These are phyloP conservation scores for Araneus ventricosus DNA, from an alignment of 1,140 invertebrate genomes.

Conservation along the genomic window DNA sequence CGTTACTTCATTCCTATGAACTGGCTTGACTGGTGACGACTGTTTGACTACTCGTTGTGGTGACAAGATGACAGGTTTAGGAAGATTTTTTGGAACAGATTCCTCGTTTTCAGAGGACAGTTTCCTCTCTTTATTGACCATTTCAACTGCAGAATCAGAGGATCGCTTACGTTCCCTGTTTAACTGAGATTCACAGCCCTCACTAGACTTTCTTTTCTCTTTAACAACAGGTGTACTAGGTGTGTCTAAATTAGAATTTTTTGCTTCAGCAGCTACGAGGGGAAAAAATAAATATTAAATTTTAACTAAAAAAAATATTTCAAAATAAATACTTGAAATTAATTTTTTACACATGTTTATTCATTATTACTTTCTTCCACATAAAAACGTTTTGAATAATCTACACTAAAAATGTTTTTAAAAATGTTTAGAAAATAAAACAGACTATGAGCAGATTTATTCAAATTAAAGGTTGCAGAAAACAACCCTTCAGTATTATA, in stretches of 20 bases:
- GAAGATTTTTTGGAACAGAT: slow-evolving; percentile 57
- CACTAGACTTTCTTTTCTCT: slow-evolving; percentile 33
- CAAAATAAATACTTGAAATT: no score
- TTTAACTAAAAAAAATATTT: background rate
- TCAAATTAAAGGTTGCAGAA: no score
- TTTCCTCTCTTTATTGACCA: slow-evolving; percentile 44
- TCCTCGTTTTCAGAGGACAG: slow-evolving; percentile 48
- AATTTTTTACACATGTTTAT: no score
- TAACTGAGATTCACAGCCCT: background rate
- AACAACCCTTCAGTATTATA: no score
- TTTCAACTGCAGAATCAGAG: slow-evolving; percentile 13
- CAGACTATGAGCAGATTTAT: no score
- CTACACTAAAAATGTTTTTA: no score
- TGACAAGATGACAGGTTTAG: slow-evolving; percentile 65
- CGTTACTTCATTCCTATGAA: background rate
- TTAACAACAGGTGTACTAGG: background rate
- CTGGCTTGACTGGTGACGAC: background rate
- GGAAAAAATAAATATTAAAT: background rate
- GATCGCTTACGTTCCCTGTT: slow-evolving; percentile 48
- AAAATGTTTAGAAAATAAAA: no score
- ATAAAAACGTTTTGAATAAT: no score
- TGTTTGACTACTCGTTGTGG: slow-evolving; percentile 58
- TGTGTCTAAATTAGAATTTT: background rate
- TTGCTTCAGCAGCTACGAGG: background rate
- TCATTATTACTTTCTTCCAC: no score